These are phyloP conservation scores for Globodera rostochiensis DNA, from an alignment of 1,140 invertebrate genomes.

Conservation along the genomic window DNA sequence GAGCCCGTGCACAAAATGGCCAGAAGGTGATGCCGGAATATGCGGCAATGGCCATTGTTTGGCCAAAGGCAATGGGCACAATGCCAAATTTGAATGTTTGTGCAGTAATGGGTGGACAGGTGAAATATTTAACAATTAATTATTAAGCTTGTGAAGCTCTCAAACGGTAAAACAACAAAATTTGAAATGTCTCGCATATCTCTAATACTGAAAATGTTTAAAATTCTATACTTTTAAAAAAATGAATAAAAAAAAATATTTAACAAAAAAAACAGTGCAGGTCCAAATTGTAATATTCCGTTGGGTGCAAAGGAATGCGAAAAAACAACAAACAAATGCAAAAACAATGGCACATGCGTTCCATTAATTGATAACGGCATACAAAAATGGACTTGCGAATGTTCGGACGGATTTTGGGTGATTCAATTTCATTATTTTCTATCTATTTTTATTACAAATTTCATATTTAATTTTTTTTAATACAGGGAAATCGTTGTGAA, in stretches of 20 bases:
- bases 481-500: conserved; percentile 28
- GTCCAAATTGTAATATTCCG: conserved; percentile 8
- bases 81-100: conserved; percentile 16
- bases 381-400: background rate
- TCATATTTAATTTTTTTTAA: background rate
- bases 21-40: conserved; percentile 17
- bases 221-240: too few species aligned
- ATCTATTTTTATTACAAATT: background rate
- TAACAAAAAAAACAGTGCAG: background rate
- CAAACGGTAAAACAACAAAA: too few species aligned
- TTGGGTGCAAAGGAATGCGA: background rate
- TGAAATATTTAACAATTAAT: background rate
- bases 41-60: conserved; percentile 20
- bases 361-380: background rate
- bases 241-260: too few species aligned
- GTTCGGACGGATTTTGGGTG: background rate
- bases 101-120: conserved; percentile 16
- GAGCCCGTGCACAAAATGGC: conserved; percentile 4
- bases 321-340: background rate
- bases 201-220: too few species aligned
- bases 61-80: conserved; percentile 21
- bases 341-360: conserved; percentile 22
- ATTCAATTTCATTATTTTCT: background rate
- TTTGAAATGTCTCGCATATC: too few species aligned
- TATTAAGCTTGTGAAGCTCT: too few species aligned